phyloP scores from a whole-genome alignment of 1,140 invertebrate genomes.

The Apis florea region DNA sequence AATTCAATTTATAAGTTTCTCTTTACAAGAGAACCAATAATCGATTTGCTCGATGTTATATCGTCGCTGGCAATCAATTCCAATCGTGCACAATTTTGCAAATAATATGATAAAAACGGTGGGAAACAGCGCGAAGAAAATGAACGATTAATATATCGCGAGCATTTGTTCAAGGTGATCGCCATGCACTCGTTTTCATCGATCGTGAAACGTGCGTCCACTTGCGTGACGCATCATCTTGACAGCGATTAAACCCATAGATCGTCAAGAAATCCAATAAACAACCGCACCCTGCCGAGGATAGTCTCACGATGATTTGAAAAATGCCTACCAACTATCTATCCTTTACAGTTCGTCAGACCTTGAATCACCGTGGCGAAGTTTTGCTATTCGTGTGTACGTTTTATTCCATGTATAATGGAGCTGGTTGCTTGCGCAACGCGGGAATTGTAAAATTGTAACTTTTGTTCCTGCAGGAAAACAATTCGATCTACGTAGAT shows the following conservation, averaged over 20 bases:
- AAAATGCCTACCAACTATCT: slow-evolving; percentile 49
- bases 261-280: slow-evolving; percentile 60
- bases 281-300: slow-evolving; percentile 72
- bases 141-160: slow-evolving; percentile 11
- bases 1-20: not conserved
- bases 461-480: too few species aligned
- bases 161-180: slow-evolving; percentile 30
- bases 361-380: slow-evolving; percentile 68
- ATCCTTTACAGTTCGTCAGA: slow-evolving; percentile 46
- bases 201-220: slow-evolving; percentile 9
- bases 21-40: too few species aligned
- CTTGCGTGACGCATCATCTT: slow-evolving; percentile 1
- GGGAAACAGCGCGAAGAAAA: slow-evolving; percentile 26
- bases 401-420: slow-evolving; percentile 15
- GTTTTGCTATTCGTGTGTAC: not conserved
- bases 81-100: not conserved
- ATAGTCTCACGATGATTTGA: slow-evolving; percentile 78
- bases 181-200: slow-evolving; percentile 30
- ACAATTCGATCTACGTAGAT: too few species aligned
- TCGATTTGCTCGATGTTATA: too few species aligned
- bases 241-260: slow-evolving; percentile 40
- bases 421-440: slow-evolving; percentile 41
- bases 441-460: not conserved
- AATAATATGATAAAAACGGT: not conserved
- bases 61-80: too few species aligned